phyloP scores from a whole-genome alignment of 2,888 invertebrate genomes.

The Eueremaeus valkanovi region DNA sequence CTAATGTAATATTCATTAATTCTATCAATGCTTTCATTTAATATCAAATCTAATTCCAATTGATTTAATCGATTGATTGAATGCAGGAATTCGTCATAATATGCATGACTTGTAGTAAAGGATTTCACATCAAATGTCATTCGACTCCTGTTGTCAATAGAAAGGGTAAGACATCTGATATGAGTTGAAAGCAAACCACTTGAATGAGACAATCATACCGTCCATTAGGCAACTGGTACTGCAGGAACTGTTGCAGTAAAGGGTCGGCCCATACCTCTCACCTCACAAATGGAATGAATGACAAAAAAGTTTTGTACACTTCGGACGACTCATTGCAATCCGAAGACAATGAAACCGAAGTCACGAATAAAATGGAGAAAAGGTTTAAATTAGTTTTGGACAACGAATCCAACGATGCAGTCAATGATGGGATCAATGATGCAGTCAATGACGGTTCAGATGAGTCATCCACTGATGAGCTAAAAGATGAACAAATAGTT shows the following conservation, averaged over 20 bases:
- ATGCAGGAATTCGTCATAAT: conserved; percentile 68
- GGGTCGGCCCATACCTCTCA: neutral
- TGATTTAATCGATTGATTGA: neutral
- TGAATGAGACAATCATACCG: neutral
- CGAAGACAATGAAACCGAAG: conserved; percentile 1
- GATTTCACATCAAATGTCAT: conserved; percentile 77
- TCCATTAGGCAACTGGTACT: conserved; percentile 15
- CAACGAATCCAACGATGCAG: neutral
- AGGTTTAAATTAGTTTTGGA: neutral
- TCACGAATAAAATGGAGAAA: neutral
- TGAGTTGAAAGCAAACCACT: neutral
- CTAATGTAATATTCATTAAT: neutral
- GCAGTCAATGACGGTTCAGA: neutral
- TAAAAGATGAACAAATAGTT: neutral
- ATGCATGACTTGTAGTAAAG: conserved; percentile 77
- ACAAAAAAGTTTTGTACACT: neutral
- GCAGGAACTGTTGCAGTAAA: conserved; percentile 6
- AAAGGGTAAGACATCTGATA: conserved; percentile 49
- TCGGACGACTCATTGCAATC: neutral
- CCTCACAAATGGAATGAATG: neutral
- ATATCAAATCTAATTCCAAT: neutral
- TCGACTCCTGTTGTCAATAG: conserved; percentile 58
- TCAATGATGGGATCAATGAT: too few relatives aligned
- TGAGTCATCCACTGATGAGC: neutral
- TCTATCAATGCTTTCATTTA: conserved; percentile 58